phyloP scores from a whole-genome alignment of 2,797 vertebrate genomes.

The Poeciliopsis presidionis region DNA sequence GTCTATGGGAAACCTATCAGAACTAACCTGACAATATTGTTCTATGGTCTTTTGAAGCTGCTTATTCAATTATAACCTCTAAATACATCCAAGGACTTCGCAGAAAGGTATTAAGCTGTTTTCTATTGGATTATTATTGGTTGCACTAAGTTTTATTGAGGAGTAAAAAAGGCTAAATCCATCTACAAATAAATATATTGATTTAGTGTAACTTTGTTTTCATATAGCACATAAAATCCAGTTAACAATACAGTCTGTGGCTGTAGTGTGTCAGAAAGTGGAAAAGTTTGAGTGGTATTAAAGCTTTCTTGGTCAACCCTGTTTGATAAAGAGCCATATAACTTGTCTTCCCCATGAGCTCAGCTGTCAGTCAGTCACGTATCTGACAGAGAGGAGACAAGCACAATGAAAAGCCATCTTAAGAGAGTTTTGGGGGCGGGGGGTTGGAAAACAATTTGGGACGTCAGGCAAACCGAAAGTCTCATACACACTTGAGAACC shows the following conservation, averaged over 20 bases:
- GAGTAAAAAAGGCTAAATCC: not conserved
- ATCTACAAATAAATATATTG: not conserved
- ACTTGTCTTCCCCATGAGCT: conserved; percentile 8
- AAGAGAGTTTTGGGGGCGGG: not conserved
- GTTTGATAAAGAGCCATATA: not conserved
- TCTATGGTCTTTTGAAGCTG: not conserved
- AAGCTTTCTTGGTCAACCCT: not conserved
- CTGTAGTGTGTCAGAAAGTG: not conserved
- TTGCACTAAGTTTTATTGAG: not conserved
- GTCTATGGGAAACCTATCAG: not conserved
- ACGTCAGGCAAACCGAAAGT: conserved; percentile 22
- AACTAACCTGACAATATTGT: not conserved
- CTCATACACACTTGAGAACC: conserved; percentile 32
- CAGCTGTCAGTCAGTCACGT: conserved; percentile 12
- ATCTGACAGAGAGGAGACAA: conserved; percentile 8
- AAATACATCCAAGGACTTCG: not conserved
- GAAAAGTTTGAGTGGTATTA: not conserved
- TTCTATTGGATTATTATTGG: not conserved
- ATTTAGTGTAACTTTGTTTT: not conserved
- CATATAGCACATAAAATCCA: not conserved
- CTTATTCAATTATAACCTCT: not conserved
- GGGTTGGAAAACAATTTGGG: conserved; percentile 12
- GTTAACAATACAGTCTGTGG: not conserved
- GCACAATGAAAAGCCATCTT: conserved; percentile 17
- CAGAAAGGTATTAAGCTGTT: not conserved